Percentiles rank a stretch among this genome's conserved stretches.
Evolutionary conservation across 2,888 invertebrate genomes (phyloP).

Genomic region (Drosophila suboccidentalis): DNA sequence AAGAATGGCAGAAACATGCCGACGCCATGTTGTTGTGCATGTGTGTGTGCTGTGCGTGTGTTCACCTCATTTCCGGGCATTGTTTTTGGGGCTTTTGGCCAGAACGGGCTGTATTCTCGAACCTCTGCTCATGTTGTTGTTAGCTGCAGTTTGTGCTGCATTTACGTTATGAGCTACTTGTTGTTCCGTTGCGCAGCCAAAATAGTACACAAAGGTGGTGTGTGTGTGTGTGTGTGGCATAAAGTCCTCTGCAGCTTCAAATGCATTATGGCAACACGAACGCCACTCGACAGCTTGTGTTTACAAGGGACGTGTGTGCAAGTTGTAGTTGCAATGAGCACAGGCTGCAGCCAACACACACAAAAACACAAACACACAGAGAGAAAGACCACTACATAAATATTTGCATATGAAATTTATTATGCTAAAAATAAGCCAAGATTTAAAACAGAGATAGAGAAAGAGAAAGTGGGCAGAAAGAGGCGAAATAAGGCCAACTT

Average conservation of each 20-base stretch:
- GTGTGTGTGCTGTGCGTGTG: slow-evolving; percentile 50
- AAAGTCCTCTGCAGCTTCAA: slow-evolving; percentile 67
- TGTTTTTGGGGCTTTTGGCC: slow-evolving; percentile 61
- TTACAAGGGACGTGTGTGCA: slow-evolving; percentile 27
- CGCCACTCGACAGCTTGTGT: slow-evolving; percentile 63
- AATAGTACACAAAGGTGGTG: slow-evolving; percentile 20
- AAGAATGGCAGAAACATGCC: slow-evolving; percentile 53
- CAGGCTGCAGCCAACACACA: slow-evolving; percentile 17
- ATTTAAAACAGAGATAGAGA: slow-evolving; percentile 66
- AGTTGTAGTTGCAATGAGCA: slow-evolving; percentile 28
- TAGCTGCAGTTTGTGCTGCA: slow-evolving; percentile 55
- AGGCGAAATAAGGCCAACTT: slow-evolving; percentile 75
- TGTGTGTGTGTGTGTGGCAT: slow-evolving; percentile 53
- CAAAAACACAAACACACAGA: slow-evolving; percentile 9
- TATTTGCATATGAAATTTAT: slow-evolving; percentile 85
- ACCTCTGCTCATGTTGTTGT: slow-evolving; percentile 41
- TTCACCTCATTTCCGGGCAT: slow-evolving; percentile 80
- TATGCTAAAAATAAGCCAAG: slow-evolving; percentile 85
- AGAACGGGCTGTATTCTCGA: slow-evolving; percentile 31
- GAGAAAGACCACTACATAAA: slow-evolving; percentile 63
- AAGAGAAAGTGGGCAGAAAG: background rate
- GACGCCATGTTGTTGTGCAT: slow-evolving; percentile 38
- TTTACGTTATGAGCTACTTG: slow-evolving; percentile 79
- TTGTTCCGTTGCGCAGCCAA: slow-evolving; percentile 62
- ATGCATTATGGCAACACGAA: slow-evolving; percentile 80